Evolutionary conservation across 2,113 vertebrate species (phyloP).

Genomic region (Psittacula cyanocephala): DNA sequence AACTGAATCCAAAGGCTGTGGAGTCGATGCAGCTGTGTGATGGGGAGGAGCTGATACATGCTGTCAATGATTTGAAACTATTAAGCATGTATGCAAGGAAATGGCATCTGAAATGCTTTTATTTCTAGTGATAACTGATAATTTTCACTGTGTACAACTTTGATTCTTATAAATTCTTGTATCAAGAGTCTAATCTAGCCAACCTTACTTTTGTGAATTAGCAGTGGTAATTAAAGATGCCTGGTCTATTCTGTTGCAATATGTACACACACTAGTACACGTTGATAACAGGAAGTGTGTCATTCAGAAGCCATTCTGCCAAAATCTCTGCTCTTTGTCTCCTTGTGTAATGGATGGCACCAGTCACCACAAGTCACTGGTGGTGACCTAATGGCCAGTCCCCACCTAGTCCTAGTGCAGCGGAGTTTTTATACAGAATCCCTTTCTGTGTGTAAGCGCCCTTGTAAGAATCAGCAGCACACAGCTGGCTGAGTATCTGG

Average conservation of each 20-base stretch:
- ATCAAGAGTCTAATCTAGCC: background rate
- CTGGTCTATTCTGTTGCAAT: background rate
- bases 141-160: background rate
- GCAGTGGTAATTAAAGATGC: background rate
- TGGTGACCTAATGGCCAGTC: conserved; percentile 20
- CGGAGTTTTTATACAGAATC: background rate
- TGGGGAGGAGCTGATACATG: background rate
- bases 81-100: background rate
- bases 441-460: background rate
- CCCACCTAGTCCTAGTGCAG: background rate
- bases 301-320: background rate
- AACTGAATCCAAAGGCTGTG: background rate
- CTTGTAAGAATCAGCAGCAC: background rate
- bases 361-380: background rate
- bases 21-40: background rate
- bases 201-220: background rate
- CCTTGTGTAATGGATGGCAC: background rate
- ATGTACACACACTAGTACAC: background rate
- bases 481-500: background rate
- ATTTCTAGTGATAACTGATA: background rate
- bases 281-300: background rate
- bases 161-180: background rate
- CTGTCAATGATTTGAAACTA: background rate
- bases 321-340: background rate
- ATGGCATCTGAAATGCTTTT: background rate